Conservation (phyloP, 2,888 invertebrate genomes). For the Pandemis cinnamomeana region DNA sequence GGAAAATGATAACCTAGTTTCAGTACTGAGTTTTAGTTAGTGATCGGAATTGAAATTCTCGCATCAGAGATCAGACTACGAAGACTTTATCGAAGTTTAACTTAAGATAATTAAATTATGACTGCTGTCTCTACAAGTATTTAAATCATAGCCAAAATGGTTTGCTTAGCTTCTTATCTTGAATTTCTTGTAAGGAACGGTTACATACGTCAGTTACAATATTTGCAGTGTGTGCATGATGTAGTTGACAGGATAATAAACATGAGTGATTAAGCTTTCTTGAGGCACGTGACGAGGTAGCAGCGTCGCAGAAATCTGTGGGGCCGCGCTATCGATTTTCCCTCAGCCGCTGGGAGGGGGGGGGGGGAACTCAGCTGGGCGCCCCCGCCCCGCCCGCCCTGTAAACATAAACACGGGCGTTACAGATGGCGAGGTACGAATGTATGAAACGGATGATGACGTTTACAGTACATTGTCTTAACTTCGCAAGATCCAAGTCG, state of each 20-base stretch:
- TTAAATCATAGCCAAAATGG: neutral
- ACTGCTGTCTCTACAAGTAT: neutral
- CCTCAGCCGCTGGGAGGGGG: slow-evolving; percentile 66
- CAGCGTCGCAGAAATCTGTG: slow-evolving; percentile 61
- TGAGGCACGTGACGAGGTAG: slow-evolving; percentile 50
- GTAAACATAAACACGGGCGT: slow-evolving; percentile 81
- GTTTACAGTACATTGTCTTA: slow-evolving; percentile 10
- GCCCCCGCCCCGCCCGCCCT: slow-evolving; percentile 57
- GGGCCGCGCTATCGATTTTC: slow-evolving; percentile 79
- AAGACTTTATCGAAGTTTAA: neutral
- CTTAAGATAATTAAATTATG: neutral
- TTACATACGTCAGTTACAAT: neutral
- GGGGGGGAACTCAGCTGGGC: slow-evolving; percentile 73
- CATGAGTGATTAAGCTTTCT: slow-evolving; percentile 47
- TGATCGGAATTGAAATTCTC: slow-evolving; percentile 5
- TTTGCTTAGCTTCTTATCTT: neutral
- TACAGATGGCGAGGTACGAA: slow-evolving; percentile 39
- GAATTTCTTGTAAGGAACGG: neutral
- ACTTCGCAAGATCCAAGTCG: neutral
- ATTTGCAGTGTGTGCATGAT: slow-evolving; percentile 12
- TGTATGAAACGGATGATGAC: slow-evolving; percentile 15
- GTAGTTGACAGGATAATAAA: slow-evolving; percentile 36
- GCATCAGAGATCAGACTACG: neutral
- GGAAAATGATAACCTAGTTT: slow-evolving; percentile 29
- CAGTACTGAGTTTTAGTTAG: neutral